These are phyloP conservation scores for Contarinia nasturtii DNA, from an alignment of 1,140 invertebrate species.

Conservation along the genomic window DNA sequence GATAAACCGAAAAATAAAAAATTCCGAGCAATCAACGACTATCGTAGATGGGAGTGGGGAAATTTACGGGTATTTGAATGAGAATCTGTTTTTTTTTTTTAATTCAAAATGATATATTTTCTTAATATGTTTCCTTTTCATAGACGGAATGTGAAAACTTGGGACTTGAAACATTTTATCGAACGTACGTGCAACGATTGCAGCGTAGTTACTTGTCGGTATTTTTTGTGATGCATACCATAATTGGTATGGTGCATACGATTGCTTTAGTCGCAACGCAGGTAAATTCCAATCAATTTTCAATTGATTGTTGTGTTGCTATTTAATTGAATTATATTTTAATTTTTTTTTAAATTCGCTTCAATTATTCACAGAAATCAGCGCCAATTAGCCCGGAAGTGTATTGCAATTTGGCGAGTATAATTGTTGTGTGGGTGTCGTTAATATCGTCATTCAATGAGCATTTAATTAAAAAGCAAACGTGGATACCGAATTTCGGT, in stretches of 20 bases:
- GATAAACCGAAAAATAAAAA: neutral
- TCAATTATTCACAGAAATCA: constrained; percentile 13
- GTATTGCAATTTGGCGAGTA: constrained; percentile 23
- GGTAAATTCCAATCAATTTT: constrained; percentile 24
- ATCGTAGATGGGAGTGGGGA: constrained; percentile 35
- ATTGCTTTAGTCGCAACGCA: constrained; percentile 30
- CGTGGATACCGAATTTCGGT: constrained; percentile 26
- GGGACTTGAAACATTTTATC: constrained; percentile 49
- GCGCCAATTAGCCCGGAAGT: constrained; percentile 21
- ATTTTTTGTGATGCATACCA: constrained; percentile 45
- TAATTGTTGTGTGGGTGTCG: constrained; percentile 27
- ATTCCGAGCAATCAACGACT: constrained; percentile 7
- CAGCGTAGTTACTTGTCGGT: constrained; percentile 57
- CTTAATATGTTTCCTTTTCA: constrained; percentile 14
- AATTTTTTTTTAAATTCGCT: neutral
- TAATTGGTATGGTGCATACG: constrained; percentile 40
- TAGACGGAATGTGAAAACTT: constrained; percentile 55
- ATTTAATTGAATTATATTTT: neutral
- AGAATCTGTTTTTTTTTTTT: constrained; percentile 1
- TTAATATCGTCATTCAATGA: constrained; percentile 28
- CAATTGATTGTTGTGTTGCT: neutral
- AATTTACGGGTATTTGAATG: constrained; percentile 28
- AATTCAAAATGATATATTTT: neutral
- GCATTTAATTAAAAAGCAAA: constrained; percentile 25
- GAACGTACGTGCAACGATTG: constrained; percentile 50